Evolutionary conservation across 1,140 invertebrate genomes (phyloP).

Genomic region (Archivesica marissinica): DNA sequence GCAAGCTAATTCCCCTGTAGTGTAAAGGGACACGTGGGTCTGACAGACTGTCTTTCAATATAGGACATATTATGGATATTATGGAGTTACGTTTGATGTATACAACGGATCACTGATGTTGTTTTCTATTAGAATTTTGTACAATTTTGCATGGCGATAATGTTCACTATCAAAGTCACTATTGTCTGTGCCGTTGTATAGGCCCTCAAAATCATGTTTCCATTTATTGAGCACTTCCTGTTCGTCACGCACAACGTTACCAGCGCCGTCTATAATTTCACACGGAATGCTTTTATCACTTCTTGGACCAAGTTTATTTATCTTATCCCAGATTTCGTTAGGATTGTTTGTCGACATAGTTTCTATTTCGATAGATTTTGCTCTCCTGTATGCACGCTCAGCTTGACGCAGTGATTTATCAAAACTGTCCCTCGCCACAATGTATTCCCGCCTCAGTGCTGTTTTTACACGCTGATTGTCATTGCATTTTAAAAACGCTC

Average conservation of each 20-base stretch:
- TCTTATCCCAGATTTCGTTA: slow-evolving; percentile 27
- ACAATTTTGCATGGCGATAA: slow-evolving; percentile 31
- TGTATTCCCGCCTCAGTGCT: not conserved
- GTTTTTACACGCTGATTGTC: not conserved
- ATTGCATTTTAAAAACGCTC: not conserved
- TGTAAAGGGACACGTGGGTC: too few species aligned
- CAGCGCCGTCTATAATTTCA: not conserved
- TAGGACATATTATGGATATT: slow-evolving; percentile 48
- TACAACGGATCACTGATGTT: slow-evolving; percentile 27
- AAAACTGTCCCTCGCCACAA: slow-evolving; percentile 1
- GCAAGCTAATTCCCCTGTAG: too few species aligned
- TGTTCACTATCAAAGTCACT: slow-evolving; percentile 38
- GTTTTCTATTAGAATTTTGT: slow-evolving; percentile 7
- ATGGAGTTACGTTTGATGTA: not conserved
- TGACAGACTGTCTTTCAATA: slow-evolving; percentile 26
- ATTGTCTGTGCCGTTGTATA: slow-evolving; percentile 15
- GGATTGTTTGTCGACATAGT: not conserved
- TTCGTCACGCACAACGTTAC: not conserved
- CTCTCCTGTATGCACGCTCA: not conserved
- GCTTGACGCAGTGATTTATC: not conserved
- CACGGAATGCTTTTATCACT: not conserved
- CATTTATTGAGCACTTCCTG: not conserved
- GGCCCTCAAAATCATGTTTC: slow-evolving; percentile 25
- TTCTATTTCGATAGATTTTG: not conserved
- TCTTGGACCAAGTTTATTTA: slow-evolving; percentile 7